Evolutionary conservation across 2,797 vertebrate species (phyloP).

Genomic region (Channa striata): DNA sequence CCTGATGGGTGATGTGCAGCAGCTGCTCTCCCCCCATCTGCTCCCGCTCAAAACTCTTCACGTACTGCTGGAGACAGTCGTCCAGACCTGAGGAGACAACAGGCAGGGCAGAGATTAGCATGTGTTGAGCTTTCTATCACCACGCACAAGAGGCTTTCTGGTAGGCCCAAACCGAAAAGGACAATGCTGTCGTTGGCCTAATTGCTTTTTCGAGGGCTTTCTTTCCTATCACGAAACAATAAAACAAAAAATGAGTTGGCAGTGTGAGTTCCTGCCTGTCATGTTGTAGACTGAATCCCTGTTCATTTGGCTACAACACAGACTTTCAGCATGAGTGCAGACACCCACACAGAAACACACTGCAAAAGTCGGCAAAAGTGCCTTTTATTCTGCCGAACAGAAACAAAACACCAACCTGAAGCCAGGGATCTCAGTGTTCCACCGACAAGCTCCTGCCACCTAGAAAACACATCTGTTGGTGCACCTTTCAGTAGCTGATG

Average conservation of each 20-base stretch:
- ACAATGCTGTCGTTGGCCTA: conserved; percentile 1
- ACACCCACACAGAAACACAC: conserved; percentile 24
- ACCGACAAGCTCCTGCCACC: conserved; percentile 23
- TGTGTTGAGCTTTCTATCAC: conserved; percentile 16
- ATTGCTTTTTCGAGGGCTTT: conserved; percentile 2
- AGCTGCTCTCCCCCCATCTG: conserved; percentile 92
- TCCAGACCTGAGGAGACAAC: conserved; percentile 85
- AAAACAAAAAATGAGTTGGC: neutral
- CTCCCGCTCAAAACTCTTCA: conserved; percentile 93
- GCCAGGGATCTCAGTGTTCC: conserved; percentile 33
- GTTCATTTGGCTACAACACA: conserved; percentile 26
- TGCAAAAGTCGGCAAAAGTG: neutral
- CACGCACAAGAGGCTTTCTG: neutral
- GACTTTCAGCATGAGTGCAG: conserved; percentile 28
- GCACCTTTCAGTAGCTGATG: conserved; percentile 8
- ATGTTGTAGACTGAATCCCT: conserved; percentile 9
- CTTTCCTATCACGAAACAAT: neutral
- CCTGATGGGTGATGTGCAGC: conserved; percentile 92
- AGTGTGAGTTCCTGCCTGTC: conserved; percentile 4
- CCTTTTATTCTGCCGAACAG: conserved; percentile 21
- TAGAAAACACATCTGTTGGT: conserved; percentile 32
- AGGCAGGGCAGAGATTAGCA: conserved; percentile 41
- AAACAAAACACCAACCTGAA: conserved; percentile 37
- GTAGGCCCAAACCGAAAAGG: neutral
- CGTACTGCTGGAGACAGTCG: conserved; percentile 92